These are phyloP conservation scores for Frieseomelitta varia DNA, from an alignment of 1,140 invertebrate genomes.

Conservation along the genomic window DNA sequence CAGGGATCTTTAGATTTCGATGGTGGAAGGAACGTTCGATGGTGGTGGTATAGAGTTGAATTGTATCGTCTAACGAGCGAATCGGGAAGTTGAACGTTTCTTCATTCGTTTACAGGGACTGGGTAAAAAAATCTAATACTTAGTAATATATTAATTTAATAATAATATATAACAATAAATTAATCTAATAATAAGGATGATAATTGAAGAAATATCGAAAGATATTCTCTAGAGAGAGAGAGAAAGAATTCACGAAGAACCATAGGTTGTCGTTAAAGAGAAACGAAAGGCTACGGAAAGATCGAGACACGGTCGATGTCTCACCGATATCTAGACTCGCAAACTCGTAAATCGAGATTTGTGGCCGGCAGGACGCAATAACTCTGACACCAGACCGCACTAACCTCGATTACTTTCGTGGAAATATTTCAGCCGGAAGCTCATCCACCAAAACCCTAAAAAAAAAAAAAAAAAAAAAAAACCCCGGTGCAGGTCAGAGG, in stretches of 20 bases:
- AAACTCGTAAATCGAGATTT: slow-evolving; percentile 50
- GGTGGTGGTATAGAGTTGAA: no score
- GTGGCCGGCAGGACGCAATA: slow-evolving; percentile 33
- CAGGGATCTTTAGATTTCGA: neutral
- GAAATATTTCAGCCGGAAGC: slow-evolving; percentile 33
- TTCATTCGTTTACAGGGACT: no score
- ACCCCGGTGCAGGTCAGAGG: no score
- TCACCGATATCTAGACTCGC: slow-evolving; percentile 42
- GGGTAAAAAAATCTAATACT: no score
- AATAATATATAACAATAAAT: no score
- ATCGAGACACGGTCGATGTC: slow-evolving; percentile 36
- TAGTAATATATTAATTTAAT: no score
- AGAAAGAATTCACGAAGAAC: slow-evolving; percentile 2
- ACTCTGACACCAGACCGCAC: slow-evolving; percentile 31
- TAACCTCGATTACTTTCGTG: slow-evolving; percentile 40
- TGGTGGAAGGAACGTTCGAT: neutral
- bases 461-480: slow-evolving; percentile 15
- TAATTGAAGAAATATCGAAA: no score
- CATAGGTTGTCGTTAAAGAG: slow-evolving; percentile 24
- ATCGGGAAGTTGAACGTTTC: no score
- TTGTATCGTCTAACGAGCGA: no score
- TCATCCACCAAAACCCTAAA: neutral
- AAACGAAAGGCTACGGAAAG: slow-evolving; percentile 26
- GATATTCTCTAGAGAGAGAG: no score
- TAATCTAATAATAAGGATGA: no score